A percentile compares a stretch with the other conserved stretches of the same genome.
phyloP scores from a whole-genome alignment of 1,140 invertebrate species.

The Colletes gigas region DNA sequence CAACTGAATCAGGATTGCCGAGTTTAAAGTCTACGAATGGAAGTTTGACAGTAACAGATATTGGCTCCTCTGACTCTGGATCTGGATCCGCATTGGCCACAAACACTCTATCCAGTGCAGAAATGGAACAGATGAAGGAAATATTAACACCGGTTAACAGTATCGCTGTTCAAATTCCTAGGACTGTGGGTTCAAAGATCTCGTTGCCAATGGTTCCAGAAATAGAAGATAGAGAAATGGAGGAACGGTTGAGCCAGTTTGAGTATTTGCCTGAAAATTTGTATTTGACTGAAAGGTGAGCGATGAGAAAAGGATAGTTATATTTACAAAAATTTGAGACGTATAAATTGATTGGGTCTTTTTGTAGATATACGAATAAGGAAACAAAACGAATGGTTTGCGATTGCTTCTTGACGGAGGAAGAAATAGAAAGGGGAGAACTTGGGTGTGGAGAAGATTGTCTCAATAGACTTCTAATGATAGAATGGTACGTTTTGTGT shows the following conservation, averaged over 20 bases:
- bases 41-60: constrained; percentile 28
- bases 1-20: constrained; percentile 74
- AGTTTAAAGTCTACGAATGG: constrained; percentile 23
- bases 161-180: constrained; percentile 34
- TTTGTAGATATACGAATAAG: constrained; percentile 87
- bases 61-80: constrained; percentile 18
- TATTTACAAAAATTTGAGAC: constrained; percentile 62
- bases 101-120: constrained; percentile 37
- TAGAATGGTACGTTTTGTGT: constrained; percentile 92
- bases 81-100: constrained; percentile 41
- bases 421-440: constrained; percentile 92
- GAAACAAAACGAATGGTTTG: constrained; percentile 97
- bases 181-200: constrained; percentile 71
- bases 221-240: constrained; percentile 82
- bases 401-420: constrained; percentile 95
- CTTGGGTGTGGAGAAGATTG: constrained; percentile 97
- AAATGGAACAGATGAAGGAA: constrained; percentile 44
- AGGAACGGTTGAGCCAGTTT: constrained; percentile 89
- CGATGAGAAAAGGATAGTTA: constrained; percentile 3
- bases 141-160: constrained; percentile 24
- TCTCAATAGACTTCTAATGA: constrained; percentile 97
- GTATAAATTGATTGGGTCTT: not conserved
- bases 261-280: constrained; percentile 91
- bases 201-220: constrained; percentile 71
- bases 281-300: constrained; percentile 88